Percentiles rank a stretch among this genome's conserved stretches.
These are phyloP conservation scores for Drosophila kikkawai DNA, from an alignment of 1,140 invertebrate species.

Conservation along the genomic window DNA sequence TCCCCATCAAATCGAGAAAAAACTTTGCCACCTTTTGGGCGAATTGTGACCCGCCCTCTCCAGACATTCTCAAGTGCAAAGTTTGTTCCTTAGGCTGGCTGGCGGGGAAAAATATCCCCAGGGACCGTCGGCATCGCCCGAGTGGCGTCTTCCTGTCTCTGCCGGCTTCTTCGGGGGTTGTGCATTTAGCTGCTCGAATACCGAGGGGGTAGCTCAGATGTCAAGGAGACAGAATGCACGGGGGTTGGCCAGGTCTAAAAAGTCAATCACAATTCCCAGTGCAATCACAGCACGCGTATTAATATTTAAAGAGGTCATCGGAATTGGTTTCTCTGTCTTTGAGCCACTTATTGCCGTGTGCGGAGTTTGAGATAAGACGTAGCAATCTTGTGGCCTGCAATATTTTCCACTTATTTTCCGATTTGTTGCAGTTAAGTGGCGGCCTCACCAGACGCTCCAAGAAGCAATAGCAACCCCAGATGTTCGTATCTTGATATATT, in stretches of 20 bases:
- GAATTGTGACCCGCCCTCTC: conserved; percentile 35
- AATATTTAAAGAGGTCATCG: conserved; percentile 84
- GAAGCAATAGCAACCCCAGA: conserved; percentile 40
- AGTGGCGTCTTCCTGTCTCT: conserved; percentile 43
- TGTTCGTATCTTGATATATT: conserved; percentile 44
- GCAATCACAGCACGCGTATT: conserved; percentile 80
- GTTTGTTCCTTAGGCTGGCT: conserved; percentile 57
- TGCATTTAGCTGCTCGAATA: conserved; percentile 44
- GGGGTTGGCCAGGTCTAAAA: conserved; percentile 67
- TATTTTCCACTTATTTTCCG: conserved; percentile 81
- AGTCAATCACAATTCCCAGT: conserved; percentile 83
- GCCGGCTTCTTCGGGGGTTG: conserved; percentile 33
- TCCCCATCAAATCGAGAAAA: conserved; percentile 25
- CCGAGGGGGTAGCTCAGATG: conserved; percentile 30
- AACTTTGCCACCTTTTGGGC: conserved; percentile 59
- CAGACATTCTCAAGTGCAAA: conserved; percentile 78
- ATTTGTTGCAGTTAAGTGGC: conserved; percentile 80
- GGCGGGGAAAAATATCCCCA: conserved; percentile 38
- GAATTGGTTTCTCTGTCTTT: conserved; percentile 70
- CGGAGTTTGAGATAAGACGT: conserved; percentile 49
- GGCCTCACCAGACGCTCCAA: conserved; percentile 5
- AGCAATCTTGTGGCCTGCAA: conserved; percentile 79
- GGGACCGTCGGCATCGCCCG: conserved; percentile 52
- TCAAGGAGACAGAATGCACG: conserved; percentile 32
- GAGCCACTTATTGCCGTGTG: conserved; percentile 29